Conservation (phyloP, 35 echinoderm and acorn worm genomes). For the Anneissia japonica region DNA sequence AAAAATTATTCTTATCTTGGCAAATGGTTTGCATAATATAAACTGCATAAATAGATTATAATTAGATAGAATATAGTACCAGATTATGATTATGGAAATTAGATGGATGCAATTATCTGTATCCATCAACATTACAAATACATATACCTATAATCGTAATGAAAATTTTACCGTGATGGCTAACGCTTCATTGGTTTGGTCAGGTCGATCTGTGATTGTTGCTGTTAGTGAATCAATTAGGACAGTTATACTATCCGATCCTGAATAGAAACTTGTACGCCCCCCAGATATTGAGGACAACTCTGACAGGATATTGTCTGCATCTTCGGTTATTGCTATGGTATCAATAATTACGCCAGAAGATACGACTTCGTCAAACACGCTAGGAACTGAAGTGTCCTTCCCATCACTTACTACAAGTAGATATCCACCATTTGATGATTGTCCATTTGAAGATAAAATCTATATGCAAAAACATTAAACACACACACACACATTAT, state of each 20-base stretch:
- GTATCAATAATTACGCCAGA: constrained; percentile 66
- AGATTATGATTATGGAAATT: too few species aligned
- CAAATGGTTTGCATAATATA: too few species aligned
- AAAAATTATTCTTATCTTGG: too few species aligned
- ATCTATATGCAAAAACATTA: too few species aligned
- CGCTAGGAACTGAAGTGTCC: constrained; percentile 25
- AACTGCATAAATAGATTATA: too few species aligned
- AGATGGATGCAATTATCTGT: too few species aligned
- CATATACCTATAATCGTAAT: too few species aligned
- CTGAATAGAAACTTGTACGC: constrained; percentile 16
- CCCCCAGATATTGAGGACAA: constrained; percentile 11
- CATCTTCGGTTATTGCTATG: constrained; percentile 42
- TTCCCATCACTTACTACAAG: constrained; percentile 46
- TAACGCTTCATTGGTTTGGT: background rate
- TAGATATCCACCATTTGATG: constrained; percentile 46
- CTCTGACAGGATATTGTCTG: constrained; percentile 1
- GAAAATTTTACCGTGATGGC: too few species aligned
- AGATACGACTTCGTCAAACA: constrained; percentile 32
- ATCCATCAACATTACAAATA: too few species aligned
- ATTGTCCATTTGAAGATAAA: background rate
- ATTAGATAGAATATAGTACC: too few species aligned
- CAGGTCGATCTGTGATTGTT: constrained; percentile 12
- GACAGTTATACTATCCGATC: constrained; percentile 6
- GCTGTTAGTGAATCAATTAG: constrained; percentile 31
- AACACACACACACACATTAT: too few species aligned